Conservation (phyloP, 2,888 invertebrate species). For the Andrena flavipes region DNA sequence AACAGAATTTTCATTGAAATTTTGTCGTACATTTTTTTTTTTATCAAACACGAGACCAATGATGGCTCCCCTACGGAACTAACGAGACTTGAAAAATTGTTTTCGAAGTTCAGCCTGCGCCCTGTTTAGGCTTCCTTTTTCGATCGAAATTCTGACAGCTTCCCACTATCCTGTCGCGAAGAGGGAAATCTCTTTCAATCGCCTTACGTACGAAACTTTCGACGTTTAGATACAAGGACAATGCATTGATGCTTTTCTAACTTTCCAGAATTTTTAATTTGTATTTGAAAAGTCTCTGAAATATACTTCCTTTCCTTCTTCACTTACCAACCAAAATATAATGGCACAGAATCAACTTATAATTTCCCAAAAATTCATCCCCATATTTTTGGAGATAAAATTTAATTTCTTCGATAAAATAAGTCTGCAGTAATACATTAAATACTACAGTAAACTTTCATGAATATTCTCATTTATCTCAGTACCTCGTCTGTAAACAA, state of each 20-base stretch:
- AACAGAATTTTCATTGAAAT: conserved; percentile 35
- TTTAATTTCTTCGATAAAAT: too few species aligned
- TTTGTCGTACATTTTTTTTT: conserved; percentile 46
- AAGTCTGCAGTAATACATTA: too few species aligned
- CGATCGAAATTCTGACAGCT: conserved; percentile 48
- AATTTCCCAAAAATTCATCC: too few species aligned
- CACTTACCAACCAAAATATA: too few species aligned
- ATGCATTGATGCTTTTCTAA: not conserved
- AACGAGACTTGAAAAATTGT: conserved; percentile 47
- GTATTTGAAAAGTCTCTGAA: not conserved
- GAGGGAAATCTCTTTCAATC: conserved; percentile 30
- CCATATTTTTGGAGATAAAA: too few species aligned
- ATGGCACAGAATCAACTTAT: too few species aligned
- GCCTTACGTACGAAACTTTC: not conserved
- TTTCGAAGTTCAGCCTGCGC: conserved; percentile 46
- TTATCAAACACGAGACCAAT: conserved; percentile 38
- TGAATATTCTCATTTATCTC: too few species aligned
- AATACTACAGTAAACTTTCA: too few species aligned
- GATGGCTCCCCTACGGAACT: conserved; percentile 42
- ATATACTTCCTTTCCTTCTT: too few species aligned
- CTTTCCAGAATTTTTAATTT: not conserved
- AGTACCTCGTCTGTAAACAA: too few species aligned
- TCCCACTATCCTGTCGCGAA: conserved; percentile 21
- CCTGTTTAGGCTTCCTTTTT: conserved; percentile 43
- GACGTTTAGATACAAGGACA: not conserved